Base-by-base conservation (phyloP, 2,797 vertebrate genomes). In the Bufotes viridis region DNA sequence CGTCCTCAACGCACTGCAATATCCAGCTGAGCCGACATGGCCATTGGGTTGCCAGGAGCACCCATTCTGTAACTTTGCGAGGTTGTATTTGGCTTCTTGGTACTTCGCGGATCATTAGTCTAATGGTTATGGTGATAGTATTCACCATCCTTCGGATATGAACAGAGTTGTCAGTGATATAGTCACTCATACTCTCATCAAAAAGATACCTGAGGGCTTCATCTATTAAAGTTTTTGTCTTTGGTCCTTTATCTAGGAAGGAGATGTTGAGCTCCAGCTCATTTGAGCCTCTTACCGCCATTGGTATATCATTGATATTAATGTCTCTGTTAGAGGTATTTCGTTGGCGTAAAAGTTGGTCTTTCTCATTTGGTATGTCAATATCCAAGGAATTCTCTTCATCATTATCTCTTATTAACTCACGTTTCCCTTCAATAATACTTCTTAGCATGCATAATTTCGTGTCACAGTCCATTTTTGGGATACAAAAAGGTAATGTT, bases 1-100 rank as follows among this genome's bases (percentile, higher is more conserved):
- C 55, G 4, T 98, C 97, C 78, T 99, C 96, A 63, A 96, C 87
- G 89, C 97, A 97, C 83, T 98, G 97, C 76, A 98, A 91, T 0
- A 94, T 93, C 98, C 98, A 99, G 86, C 97, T 98, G 72, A 99
- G 92, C 7, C 97, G 96, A 83, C 97, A 98, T 0, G 97, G 98
- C 98, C 98, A 99, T 69, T 94, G 95, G 81, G 97, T 96, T 0
- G 96, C 96, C 81, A 99, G 79, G 26, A 98, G 93, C n/a, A 98
- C 96, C 97, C 97, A 99, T 0, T 97, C 96, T n/a, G 96, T 96
- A 0, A 97, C 91, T 2, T 92, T 82, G 1, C 96, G 94, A 2
- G 94, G 91, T 0, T 92, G 87, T 20, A 92, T 91, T 15, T 87
- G 87, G 60, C 90, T 72, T 0, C 53, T 60, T 2, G 82, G 24